These are phyloP conservation scores for Matsumyia berberina DNA, from an alignment of 2,888 invertebrate genomes.

Conservation along the genomic window DNA sequence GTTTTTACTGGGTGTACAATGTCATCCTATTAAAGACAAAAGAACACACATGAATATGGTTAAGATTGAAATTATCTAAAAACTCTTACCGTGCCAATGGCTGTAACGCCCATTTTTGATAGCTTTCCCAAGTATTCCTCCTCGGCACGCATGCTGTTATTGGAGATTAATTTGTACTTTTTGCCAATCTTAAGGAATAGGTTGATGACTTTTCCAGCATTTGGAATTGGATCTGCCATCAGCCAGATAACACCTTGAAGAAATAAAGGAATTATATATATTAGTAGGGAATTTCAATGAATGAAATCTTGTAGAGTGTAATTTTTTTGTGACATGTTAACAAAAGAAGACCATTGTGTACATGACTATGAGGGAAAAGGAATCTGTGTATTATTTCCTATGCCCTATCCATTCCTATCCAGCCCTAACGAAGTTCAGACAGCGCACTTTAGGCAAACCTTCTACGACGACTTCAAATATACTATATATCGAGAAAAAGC, in stretches of 20 bases:
- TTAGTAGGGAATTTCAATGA: no score
- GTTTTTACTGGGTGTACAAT: slow-evolving; percentile 84
- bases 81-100: slow-evolving; percentile 63
- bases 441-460: no score
- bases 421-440: no score
- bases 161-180: slow-evolving; percentile 83
- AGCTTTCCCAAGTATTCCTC: slow-evolving; percentile 81
- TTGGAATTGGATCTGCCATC: slow-evolving; percentile 81
- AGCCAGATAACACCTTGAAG: slow-evolving; percentile 85
- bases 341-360: no score
- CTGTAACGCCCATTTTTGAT: slow-evolving; percentile 77
- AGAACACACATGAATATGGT: neutral
- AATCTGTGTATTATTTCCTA: no score
- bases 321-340: neutral
- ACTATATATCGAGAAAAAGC: no score
- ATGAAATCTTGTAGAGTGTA: no score
- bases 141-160: slow-evolving; percentile 82
- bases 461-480: no score
- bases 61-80: neutral
- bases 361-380: no score
- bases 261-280: neutral
- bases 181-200: slow-evolving; percentile 83
- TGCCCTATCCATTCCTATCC: no score
- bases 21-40: slow-evolving; percentile 80
- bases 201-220: slow-evolving; percentile 82